Evolutionary conservation across 2,797 vertebrate species (phyloP).

Genomic region (Cynopterus sphinx): DNA sequence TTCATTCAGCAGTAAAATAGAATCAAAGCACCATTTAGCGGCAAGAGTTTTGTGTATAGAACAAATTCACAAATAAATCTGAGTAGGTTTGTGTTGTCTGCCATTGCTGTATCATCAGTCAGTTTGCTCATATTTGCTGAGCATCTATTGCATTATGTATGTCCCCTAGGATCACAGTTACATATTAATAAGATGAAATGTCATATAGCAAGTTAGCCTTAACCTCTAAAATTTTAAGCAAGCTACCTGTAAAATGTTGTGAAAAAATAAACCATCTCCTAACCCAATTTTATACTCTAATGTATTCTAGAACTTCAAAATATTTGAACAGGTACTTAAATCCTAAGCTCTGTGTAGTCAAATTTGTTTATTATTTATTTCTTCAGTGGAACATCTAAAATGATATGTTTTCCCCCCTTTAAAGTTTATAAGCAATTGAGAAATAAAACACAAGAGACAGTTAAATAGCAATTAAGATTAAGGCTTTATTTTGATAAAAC

Average conservation of each 20-base stretch:
- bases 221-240: conserved; percentile 3
- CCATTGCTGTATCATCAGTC: background rate
- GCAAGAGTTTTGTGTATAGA: background rate
- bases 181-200: background rate
- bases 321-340: conserved; percentile 16
- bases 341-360: background rate
- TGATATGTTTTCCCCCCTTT: background rate
- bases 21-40: background rate
- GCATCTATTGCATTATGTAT: background rate
- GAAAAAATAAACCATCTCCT: background rate
- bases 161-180: background rate
- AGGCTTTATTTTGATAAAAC: conserved; percentile 23
- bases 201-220: background rate
- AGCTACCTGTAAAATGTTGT: background rate
- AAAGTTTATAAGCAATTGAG: background rate
- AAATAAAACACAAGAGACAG: background rate
- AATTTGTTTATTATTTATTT: conserved; percentile 18
- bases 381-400: background rate
- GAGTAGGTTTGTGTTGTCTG: background rate
- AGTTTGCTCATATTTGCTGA: background rate
- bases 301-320: background rate
- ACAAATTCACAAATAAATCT: background rate
- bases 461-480: conserved; percentile 27
- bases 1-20: background rate
- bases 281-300: background rate